Conservation (phyloP, 1,140 invertebrate species). For the Procambarus virginalis region DNA sequence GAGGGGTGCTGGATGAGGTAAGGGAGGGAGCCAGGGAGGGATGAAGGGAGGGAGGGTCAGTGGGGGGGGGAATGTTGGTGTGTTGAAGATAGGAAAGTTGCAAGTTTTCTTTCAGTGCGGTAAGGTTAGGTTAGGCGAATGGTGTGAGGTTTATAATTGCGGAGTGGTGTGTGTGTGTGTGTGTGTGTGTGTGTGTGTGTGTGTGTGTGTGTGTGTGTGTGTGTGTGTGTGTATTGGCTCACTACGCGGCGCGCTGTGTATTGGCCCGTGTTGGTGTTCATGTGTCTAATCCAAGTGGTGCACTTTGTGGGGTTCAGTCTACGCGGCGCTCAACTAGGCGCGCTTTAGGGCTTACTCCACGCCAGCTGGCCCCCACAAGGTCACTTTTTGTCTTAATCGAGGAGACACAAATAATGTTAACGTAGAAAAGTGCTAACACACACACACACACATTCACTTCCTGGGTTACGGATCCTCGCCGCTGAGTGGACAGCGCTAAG, state of each 20-base stretch:
- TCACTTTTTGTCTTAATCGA: constrained; percentile 27
- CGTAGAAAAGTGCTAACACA: not conserved
- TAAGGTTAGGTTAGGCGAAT: constrained; percentile 15
- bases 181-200: not conserved
- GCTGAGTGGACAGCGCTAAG: too few relatives aligned
- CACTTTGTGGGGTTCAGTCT: too few relatives aligned
- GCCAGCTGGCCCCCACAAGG: constrained; percentile 5
- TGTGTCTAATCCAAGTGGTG: too few relatives aligned
- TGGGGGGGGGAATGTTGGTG: not conserved
- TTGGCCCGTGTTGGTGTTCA: too few relatives aligned
- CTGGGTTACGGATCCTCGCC: too few relatives aligned
- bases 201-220: too few relatives aligned
- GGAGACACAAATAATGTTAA: constrained; percentile 22
- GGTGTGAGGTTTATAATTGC: not conserved
- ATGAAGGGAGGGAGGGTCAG: not conserved
- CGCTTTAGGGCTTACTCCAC: not conserved
- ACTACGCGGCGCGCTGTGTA: too few relatives aligned
- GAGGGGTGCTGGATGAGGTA: not conserved
- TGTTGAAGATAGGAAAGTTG: not conserved
- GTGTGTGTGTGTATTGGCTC: too few relatives aligned
- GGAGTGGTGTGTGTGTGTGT: not conserved
- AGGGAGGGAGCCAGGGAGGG: not conserved
- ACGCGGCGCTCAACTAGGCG: too few relatives aligned
- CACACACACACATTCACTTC: not conserved
- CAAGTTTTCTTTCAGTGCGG: constrained; percentile 28